A percentile compares a stretch with the other conserved stretches of the same genome.
phyloP scores from a whole-genome alignment of 1,140 invertebrate genomes.

The Melitaea cinxia region DNA sequence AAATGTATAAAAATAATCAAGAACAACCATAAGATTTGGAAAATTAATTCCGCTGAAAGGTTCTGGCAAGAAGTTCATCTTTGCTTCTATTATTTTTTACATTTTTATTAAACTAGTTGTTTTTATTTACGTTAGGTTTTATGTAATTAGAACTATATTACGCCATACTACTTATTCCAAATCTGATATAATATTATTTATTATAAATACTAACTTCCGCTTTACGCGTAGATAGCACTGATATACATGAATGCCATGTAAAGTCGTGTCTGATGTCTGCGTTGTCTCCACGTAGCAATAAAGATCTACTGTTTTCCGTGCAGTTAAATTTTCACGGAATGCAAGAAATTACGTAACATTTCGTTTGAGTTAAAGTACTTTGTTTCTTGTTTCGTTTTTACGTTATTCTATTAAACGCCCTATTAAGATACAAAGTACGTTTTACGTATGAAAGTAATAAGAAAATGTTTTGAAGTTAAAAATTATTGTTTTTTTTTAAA shows the following conservation, averaged over 20 bases:
- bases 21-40: too few relatives aligned
- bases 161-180: too few relatives aligned
- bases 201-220: too few relatives aligned
- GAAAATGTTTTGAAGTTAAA: not conserved
- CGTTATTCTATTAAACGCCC: not conserved
- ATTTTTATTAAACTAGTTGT: too few relatives aligned
- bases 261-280: not conserved
- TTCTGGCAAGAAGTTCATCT: too few relatives aligned
- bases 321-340: slow-evolving; percentile 10
- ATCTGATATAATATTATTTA: too few relatives aligned
- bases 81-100: too few relatives aligned
- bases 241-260: not conserved
- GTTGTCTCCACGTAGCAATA: not conserved
- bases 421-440: not conserved
- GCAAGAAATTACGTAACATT: slow-evolving; percentile 9
- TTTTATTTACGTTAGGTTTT: too few relatives aligned
- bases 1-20: too few relatives aligned
- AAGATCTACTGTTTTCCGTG: slow-evolving; percentile 9
- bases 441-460: not conserved
- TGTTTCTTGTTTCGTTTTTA: slow-evolving; percentile 4
- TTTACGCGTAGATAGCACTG: too few relatives aligned
- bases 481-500: not conserved
- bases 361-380: not conserved
- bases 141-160: too few relatives aligned
- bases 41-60: too few relatives aligned